Base-by-base conservation (phyloP, 2,797 vertebrate genomes). In the Falco rusticolus region DNA sequence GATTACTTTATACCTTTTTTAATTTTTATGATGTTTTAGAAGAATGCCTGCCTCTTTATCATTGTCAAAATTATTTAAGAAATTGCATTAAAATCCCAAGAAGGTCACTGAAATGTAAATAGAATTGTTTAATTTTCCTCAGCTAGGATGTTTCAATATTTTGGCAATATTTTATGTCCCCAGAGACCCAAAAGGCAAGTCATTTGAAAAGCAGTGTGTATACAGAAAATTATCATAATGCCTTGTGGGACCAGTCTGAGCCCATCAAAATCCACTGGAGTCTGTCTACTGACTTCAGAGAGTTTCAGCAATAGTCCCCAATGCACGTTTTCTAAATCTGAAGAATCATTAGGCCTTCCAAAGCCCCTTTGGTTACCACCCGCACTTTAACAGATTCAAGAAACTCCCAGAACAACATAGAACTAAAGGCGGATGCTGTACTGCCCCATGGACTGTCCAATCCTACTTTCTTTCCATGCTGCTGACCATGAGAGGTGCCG, bases 191-290 rank as follows among this genome's bases (percentile, higher is more conserved):
- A 94, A 88, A 94, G 31, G 7, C 63, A 90, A 93, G 76, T 48
- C 5, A 74, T 79, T 78, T 84, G 70, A 91, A 86, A 94, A 88
- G 69, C n/a, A 85, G 37, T 13, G 14, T 65, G 54, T 47, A 76
- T 51, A 72, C 41, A 94, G 60, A 88, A 96, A 94, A 93, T 86
- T 80, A 91, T 53, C 70, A 48, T 65, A 94, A 90, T 87, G 31
- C 76, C 80, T 77, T 74, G 33, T 83, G 91, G 77, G 82, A 93
- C 66, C 85, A 95, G 90, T 84, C 83, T 86, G 80, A 91, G 80
- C 43, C 63, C 85, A 94, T 93, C 89, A 84, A 90, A 94, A 90
- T 79, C 54, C 88, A 87, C 93, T 82, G n/a, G 74, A 94, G 69
- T 90, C 94, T 90, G 47, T 82, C 90, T 90, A 53, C 74, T 22